Conservation (phyloP, 2,888 invertebrate species). For the Griposia aprilina region DNA sequence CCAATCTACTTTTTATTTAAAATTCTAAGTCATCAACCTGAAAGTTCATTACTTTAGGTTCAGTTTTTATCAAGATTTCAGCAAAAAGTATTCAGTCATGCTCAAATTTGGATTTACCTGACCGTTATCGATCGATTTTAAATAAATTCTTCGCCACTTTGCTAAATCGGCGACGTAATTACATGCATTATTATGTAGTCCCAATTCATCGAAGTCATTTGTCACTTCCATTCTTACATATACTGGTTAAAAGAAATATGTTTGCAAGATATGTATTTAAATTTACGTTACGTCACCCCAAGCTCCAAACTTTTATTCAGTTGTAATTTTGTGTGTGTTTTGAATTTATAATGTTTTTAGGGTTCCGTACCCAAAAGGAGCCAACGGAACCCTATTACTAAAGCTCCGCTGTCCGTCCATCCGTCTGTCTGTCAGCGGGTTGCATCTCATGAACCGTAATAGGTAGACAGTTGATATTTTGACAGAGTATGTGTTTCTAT, state of each 20-base stretch:
- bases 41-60: conserved; percentile 15
- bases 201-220: conserved; percentile 71
- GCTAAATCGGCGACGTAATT: conserved; percentile 22
- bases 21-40: conserved; percentile 20
- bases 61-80: conserved; percentile 28
- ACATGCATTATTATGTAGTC: conserved; percentile 45
- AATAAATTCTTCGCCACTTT: conserved; percentile 30
- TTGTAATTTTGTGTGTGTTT: not conserved
- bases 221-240: conserved; percentile 70
- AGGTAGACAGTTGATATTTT: too few species aligned
- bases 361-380: too few species aligned
- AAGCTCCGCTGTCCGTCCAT: too few species aligned
- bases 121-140: conserved; percentile 21
- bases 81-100: conserved; percentile 34
- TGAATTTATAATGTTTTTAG: not conserved
- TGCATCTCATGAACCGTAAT: too few species aligned
- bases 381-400: too few species aligned
- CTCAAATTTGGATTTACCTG: not conserved
- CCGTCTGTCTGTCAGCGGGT: too few species aligned
- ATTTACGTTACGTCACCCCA: conserved; percentile 34
- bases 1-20: not conserved
- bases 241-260: conserved; percentile 45
- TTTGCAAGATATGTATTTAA: conserved; percentile 23
- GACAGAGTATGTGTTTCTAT: too few species aligned
- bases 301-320: not conserved